A percentile compares a stretch with the other conserved stretches of the same genome.
phyloP scores from a whole-genome alignment of 1,140 invertebrate genomes.

The Liolophura sinensis region DNA sequence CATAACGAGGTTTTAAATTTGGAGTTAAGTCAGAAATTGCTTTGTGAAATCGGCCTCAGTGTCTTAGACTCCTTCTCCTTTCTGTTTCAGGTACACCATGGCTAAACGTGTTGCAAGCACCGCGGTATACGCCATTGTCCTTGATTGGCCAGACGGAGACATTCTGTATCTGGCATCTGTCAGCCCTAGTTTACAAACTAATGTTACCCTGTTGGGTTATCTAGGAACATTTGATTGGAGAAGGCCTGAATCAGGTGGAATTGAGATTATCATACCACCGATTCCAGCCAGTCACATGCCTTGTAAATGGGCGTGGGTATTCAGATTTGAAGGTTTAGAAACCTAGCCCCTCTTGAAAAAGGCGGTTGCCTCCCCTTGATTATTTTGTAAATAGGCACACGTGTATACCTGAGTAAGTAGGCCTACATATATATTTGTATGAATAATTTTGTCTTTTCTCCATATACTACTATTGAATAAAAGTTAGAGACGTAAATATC shows the following conservation, averaged over 20 bases:
- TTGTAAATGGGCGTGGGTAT: slow-evolving; percentile 40
- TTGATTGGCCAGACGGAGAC: slow-evolving; percentile 23
- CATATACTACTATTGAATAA: too few relatives aligned
- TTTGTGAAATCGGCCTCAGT: too few relatives aligned
- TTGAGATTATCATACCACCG: slow-evolving; percentile 32
- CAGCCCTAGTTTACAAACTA: slow-evolving; percentile 3
- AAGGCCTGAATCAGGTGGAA: slow-evolving; percentile 10
- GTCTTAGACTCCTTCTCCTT: not conserved
- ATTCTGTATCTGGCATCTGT: slow-evolving; percentile 14
- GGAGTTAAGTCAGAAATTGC: too few relatives aligned
- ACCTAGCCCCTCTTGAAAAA: too few relatives aligned
- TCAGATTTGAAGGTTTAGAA: slow-evolving; percentile 26
- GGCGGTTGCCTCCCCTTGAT: too few relatives aligned
- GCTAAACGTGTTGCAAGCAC: not conserved
- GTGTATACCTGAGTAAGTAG: too few relatives aligned
- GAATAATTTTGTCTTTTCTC: too few relatives aligned
- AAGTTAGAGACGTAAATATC: too few relatives aligned
- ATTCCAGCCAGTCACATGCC: slow-evolving; percentile 36
- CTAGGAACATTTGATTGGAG: not conserved
- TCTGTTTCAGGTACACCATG: slow-evolving; percentile 17
- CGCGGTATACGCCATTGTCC: slow-evolving; percentile 21
- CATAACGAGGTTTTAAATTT: too few relatives aligned
- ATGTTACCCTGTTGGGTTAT: slow-evolving; percentile 22
- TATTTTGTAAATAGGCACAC: too few relatives aligned
- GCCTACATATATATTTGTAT: too few relatives aligned